Base-by-base conservation (phyloP, 2,797 vertebrate genomes). In the Pipistrellus kuhlii region DNA sequence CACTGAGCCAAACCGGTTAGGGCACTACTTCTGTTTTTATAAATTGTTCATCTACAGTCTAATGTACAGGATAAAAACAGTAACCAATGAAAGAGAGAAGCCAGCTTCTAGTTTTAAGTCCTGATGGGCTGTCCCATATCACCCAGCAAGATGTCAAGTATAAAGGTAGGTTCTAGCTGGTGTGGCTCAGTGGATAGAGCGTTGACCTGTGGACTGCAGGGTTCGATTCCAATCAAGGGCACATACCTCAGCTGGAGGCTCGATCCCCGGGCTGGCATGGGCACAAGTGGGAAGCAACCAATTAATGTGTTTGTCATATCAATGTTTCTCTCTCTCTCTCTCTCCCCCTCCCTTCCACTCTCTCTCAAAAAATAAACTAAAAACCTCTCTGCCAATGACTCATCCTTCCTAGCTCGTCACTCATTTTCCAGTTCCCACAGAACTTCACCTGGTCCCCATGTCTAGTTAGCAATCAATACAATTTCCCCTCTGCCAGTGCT, bases 381-480 rank as follows among this genome's bases (percentile, higher is more conserved):
- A 59, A 59, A 59, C 25, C 59, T 66, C 73, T 27, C 64, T 21
- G 38, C 53, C 4, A 2, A 35, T 72, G 85, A 92, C 69, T 93
- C 94, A 88, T 44, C 35, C 27, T 75, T 72, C 53, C 41, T 17
- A 57, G 68, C 25, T 73, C 72, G 30, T 77, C 44, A 35, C 82
- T 73, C 4, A 0, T 30, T 77, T 46, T 20, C 69, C 48, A 18
- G 3, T 41, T 59, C 53, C 88, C 46, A 9, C 20, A 71, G 57
- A 85, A 69, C 35, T 25, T 59, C 27, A 8, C 76, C 64, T 25
- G 4, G 13, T 3, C 66, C 78, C 51, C 53, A 53, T 10, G 12
- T 69, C 85, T 80, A 81, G 93, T 93, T 76, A 93, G 76, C 5
- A 25, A 25, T 38, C 51, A 57, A 48, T 46, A 81, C 84, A 38